Conservation (phyloP, 2,113 vertebrate genomes). For the Corythaixoides concolor region DNA sequence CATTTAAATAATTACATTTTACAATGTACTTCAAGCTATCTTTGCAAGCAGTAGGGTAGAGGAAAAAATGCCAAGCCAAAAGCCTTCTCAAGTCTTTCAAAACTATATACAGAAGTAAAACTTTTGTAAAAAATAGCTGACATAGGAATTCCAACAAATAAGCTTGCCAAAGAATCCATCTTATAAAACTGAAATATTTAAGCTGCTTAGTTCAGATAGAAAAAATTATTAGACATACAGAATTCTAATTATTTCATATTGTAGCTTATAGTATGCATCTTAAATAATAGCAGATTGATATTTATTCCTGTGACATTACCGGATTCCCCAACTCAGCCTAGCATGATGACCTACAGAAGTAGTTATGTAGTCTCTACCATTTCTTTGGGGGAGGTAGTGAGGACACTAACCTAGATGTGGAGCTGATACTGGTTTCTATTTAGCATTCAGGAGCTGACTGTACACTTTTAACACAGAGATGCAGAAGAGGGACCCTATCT, state of each 20-base stretch:
- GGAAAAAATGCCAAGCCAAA: not conserved
- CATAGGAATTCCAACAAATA: not conserved
- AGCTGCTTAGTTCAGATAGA: not conserved
- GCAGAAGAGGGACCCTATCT: not conserved
- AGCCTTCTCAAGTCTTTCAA: not conserved
- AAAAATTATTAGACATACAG: not conserved
- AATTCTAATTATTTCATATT: not conserved
- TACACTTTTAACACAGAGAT: not conserved
- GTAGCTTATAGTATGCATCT: not conserved
- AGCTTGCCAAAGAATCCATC: not conserved
- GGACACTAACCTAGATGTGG: too few relatives aligned
- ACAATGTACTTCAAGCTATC: not conserved
- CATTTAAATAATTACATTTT: not conserved
- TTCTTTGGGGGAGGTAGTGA: not conserved
- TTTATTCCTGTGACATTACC: not conserved
- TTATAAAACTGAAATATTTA: not conserved
- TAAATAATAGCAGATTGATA: not conserved
- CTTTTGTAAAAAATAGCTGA: not conserved
- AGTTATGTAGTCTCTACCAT: not conserved
- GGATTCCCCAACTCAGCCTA: not conserved
- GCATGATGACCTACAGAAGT: not conserved
- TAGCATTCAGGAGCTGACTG: not conserved
- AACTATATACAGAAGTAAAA: not conserved
- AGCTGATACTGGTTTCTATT: not conserved
- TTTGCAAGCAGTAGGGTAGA: not conserved